A percentile compares a stretch with the other conserved stretches of the same genome.
Conservation (phyloP, 2,113 vertebrate genomes). For the Otus sunia region DNA sequence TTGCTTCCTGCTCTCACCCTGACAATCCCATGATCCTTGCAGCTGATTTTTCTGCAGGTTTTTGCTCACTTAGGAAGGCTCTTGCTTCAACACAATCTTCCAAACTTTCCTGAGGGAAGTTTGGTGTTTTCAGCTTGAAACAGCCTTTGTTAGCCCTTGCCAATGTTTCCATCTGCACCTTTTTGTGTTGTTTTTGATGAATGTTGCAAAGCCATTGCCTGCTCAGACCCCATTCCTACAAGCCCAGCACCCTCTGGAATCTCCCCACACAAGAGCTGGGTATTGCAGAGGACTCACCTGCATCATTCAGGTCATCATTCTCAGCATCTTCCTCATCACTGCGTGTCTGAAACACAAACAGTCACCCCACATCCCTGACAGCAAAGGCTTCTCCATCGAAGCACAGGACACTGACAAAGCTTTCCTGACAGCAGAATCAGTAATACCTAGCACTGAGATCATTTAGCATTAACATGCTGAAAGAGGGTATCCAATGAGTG, state of each 20-base stretch:
- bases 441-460: not conserved
- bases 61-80: not conserved
- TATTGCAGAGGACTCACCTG: conserved; percentile 66
- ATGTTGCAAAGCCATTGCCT: not conserved
- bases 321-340: conserved; percentile 79
- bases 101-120: not conserved
- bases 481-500: not conserved
- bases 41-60: not conserved
- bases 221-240: not conserved
- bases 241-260: not conserved
- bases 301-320: conserved; percentile 70
- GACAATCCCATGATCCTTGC: not conserved
- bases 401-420: not conserved
- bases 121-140: not conserved
- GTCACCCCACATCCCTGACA: not conserved
- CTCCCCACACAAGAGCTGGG: not conserved
- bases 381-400: not conserved
- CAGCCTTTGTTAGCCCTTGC: not conserved
- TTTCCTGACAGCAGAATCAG: not conserved
- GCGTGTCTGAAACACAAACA: conserved; percentile 65
- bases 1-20: not conserved
- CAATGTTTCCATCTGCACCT: not conserved
- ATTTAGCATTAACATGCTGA: not conserved
- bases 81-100: not conserved
- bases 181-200: not conserved